Evolutionary conservation across 2,888 invertebrate species (phyloP).

Genomic region (Allolobophora icterica): DNA sequence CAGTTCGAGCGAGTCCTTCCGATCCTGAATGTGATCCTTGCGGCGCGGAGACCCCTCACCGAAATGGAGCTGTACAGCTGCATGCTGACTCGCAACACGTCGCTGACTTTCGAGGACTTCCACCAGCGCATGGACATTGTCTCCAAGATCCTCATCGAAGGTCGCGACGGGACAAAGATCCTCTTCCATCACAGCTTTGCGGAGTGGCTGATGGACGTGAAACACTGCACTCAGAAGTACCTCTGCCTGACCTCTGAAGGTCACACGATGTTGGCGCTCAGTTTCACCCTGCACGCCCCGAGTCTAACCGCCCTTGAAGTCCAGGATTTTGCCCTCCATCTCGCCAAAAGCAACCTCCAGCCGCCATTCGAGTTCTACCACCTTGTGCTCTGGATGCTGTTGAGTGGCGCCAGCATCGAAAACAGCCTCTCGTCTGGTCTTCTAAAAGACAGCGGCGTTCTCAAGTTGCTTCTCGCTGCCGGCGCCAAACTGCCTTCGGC

Average conservation of each 20-base stretch:
- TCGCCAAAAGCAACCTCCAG: constrained; percentile 61
- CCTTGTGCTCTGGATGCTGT: constrained; percentile 78
- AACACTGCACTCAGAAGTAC: constrained; percentile 91
- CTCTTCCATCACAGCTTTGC: constrained; percentile 94
- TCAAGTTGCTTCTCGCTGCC: constrained; percentile 82
- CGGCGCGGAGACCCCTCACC: constrained; percentile 83
- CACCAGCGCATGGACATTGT: constrained; percentile 55
- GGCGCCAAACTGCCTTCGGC: constrained; percentile 84
- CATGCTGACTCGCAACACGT: constrained; percentile 79
- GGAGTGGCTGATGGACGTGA: constrained; percentile 94
- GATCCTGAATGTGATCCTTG: constrained; percentile 83
- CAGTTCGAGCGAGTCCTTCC: constrained; percentile 76
- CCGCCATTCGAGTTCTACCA: constrained; percentile 68
- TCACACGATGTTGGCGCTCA: constrained; percentile 74
- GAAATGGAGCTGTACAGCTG: constrained; percentile 79
- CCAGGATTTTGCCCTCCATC: constrained; percentile 68
- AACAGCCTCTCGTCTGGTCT: constrained; percentile 56
- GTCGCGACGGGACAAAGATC: constrained; percentile 70
- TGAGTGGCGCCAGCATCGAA: constrained; percentile 60
- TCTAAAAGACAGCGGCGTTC: constrained; percentile 58
- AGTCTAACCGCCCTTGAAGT: constrained; percentile 62
- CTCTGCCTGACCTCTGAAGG: constrained; percentile 79
- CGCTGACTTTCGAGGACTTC: constrained; percentile 68
- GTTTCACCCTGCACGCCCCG: constrained; percentile 71
- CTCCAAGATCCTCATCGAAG: constrained; percentile 74